A percentile compares a stretch with the other conserved stretches of the same genome.
Evolutionary conservation across 2,113 vertebrate genomes (phyloP).

Genomic region (Epinephelus fuscoguttatus): DNA sequence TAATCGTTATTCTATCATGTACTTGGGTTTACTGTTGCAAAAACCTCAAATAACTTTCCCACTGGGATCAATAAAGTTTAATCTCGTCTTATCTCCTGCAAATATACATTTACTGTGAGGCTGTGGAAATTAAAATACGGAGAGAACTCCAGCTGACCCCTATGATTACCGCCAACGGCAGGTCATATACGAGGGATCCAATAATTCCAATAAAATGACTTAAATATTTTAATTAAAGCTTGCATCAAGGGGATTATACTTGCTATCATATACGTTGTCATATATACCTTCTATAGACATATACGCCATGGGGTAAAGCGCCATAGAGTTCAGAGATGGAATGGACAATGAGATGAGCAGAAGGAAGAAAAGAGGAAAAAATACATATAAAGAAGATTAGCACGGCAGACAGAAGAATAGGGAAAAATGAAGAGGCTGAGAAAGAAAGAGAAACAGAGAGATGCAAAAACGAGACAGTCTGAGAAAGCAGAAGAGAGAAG

Average conservation of each 20-base stretch:
- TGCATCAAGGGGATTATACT: background rate
- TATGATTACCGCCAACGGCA: background rate
- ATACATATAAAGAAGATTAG: background rate
- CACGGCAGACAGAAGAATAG: background rate
- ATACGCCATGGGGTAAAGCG: background rate
- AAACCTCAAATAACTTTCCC: slow-evolving; percentile 38
- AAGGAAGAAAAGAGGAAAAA: background rate
- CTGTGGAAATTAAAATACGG: background rate
- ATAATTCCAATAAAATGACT: background rate
- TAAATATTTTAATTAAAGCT: background rate
- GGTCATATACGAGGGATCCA: background rate
- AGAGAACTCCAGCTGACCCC: background rate
- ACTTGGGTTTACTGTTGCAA: slow-evolving; percentile 36
- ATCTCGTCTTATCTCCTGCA: slow-evolving; percentile 30
- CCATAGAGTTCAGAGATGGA: slow-evolving; percentile 9
- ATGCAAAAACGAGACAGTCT: slow-evolving; percentile 42
- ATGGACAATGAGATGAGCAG: slow-evolving; percentile 4
- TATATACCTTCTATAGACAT: background rate
- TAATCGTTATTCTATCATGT: background rate
- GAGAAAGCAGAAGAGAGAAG: slow-evolving; percentile 39
- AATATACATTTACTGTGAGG: slow-evolving; percentile 23
- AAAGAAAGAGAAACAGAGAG: slow-evolving; percentile 36
- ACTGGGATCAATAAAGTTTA: slow-evolving; percentile 46
- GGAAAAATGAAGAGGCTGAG: slow-evolving; percentile 23
- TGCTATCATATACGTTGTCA: background rate